Percentiles rank a stretch among this genome's conserved stretches.
phyloP scores from a whole-genome alignment of 1,140 invertebrate species.

The Trichonephila clavipes region DNA sequence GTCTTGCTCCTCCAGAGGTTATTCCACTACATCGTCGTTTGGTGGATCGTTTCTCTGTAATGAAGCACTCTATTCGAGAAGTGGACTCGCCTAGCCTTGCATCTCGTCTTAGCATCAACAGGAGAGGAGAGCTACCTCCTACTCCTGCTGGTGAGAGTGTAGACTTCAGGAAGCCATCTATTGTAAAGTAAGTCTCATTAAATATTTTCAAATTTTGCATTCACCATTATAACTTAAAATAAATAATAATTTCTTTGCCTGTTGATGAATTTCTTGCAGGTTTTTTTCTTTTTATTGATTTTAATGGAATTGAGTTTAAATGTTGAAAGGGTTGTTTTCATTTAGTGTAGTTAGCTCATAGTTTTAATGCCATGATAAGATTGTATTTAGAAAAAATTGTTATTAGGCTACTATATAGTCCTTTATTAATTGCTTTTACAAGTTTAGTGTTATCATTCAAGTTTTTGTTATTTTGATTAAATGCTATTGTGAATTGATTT shows the following conservation, averaged over 20 bases:
- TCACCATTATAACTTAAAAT: slow-evolving; percentile 40
- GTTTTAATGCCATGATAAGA: too few species aligned
- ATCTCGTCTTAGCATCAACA: slow-evolving; percentile 73
- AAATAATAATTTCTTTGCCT: neutral
- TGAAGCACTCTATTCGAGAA: slow-evolving; percentile 80
- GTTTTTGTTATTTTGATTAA: too few species aligned
- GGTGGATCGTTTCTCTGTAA: slow-evolving; percentile 90
- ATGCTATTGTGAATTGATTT: too few species aligned
- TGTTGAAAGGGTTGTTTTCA: too few species aligned
- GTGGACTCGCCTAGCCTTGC: slow-evolving; percentile 73
- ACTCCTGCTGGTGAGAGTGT: slow-evolving; percentile 75
- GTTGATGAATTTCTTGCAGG: neutral
- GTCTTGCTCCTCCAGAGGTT: slow-evolving; percentile 89
- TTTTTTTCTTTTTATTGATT: neutral
- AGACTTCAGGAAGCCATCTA: slow-evolving; percentile 83
- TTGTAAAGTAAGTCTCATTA: slow-evolving; percentile 85
- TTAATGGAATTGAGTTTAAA: too few species aligned
- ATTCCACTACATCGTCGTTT: slow-evolving; percentile 92
- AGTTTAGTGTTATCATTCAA: too few species aligned
- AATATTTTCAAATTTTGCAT: neutral
- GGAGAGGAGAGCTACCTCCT: slow-evolving; percentile 77
- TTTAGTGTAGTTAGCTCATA: too few species aligned
- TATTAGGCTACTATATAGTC: too few species aligned
- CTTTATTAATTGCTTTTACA: too few species aligned
- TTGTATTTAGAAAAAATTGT: too few species aligned